These are phyloP conservation scores for Sapayoa aenigma DNA, from an alignment of 2,113 vertebrate genomes.

Conservation along the genomic window DNA sequence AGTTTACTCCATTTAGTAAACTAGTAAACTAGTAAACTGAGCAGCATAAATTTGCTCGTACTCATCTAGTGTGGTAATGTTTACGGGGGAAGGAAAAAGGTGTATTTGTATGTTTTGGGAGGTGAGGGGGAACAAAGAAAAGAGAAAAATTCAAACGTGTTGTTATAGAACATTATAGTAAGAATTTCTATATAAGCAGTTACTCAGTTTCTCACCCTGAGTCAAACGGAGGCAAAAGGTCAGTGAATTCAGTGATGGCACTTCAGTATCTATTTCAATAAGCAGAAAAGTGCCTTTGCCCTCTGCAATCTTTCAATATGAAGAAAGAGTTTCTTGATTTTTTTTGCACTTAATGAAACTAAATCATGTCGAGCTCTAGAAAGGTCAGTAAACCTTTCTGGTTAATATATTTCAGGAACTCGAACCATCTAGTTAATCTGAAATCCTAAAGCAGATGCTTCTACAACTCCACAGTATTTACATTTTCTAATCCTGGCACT, in stretches of 20 bases:
- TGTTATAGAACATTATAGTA: background rate
- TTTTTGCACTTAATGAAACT: background rate
- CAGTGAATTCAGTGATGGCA: background rate
- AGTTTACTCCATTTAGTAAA: too few species aligned
- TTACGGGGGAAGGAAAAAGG: background rate
- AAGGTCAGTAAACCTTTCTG: background rate
- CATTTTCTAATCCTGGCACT: background rate
- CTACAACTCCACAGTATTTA: background rate
- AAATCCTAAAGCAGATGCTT: background rate
- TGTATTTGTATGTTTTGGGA: background rate
- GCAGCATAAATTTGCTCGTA: background rate
- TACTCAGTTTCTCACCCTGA: background rate
- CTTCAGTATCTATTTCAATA: background rate
- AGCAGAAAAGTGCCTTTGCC: background rate
- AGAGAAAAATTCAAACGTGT: background rate
- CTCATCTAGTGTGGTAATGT: background rate
- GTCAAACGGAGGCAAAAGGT: background rate
- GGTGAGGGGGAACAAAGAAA: background rate
- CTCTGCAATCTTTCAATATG: background rate
- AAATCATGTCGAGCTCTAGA: background rate
- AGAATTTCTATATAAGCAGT: background rate
- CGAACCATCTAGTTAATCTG: background rate
- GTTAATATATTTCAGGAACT: background rate
- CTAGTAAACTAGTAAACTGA: background rate
- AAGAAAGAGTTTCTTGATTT: background rate